Base-by-base conservation (phyloP, 2,113 vertebrate species). In the Psittacara wagleri region DNA sequence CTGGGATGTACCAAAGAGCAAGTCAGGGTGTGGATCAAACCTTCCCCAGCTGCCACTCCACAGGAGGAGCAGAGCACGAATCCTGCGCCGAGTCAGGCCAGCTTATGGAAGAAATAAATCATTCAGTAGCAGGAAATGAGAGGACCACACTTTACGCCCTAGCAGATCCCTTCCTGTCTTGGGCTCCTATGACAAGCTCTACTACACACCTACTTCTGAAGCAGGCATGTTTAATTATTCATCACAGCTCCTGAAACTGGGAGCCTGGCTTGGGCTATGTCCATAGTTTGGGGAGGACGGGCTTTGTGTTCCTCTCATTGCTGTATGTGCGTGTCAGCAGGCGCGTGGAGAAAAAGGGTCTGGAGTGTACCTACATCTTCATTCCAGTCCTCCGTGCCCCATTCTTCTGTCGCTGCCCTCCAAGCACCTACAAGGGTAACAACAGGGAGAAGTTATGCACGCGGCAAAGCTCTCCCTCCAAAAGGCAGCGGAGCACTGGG, bases 341-440 rank as follows among this genome's bases (percentile, higher is more conserved):
- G 16, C 41, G 1, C 25, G 8, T 0, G 33, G 28, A 74, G n/a
- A 10, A 76, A 51, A 24, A 20, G 15, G 44, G 8, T 52, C 78
- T 15, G 22, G 82, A 23, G 66, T 48, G 86, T 90, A 99, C 99
- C 97, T 97, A 99, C 99, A 98, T 99, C 99, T 98, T 99, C 99
- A 97, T 99, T 99, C 99, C 99, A 99, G 97, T 99, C 99, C 97
- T 99, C 99, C 27, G 99, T 99, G 91, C 99, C 99, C 99, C 99
- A 99, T 63, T 99, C 99, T 95, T 99, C 99, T 28, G 99, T 98
- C 5, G 99, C 98, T 48, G 98, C 98, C 96, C 99, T 99, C 99
- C 99, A 99, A 1, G 99, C 98, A 97, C 99, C 99, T 99, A 39
- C 9, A 59, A 83, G 92, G 63, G 89, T 49, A 92, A 76, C 41